Percentiles rank a stretch among this genome's conserved stretches.
These are phyloP conservation scores for Oikopleura vanhoeffeni DNA, from an alignment of 23 tunicate genomes.

Conservation along the genomic window DNA sequence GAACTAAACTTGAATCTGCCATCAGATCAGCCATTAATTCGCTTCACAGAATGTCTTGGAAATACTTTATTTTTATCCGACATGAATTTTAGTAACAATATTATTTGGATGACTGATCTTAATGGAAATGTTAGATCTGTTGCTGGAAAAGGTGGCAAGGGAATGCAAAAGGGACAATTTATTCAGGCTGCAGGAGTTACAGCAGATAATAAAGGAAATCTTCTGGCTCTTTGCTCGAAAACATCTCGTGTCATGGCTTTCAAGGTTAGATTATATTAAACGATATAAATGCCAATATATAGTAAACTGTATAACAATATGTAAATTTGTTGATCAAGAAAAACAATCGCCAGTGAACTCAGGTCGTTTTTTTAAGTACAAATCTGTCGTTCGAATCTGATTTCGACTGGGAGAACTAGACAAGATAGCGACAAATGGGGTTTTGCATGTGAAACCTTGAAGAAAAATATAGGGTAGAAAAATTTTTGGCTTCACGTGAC, in stretches of 20 bases:
- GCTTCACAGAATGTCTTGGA: neutral
- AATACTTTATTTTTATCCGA: neutral
- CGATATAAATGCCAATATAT: too few relatives aligned
- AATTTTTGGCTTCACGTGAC: too few relatives aligned
- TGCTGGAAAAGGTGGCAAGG: neutral
- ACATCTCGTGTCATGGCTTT: neutral
- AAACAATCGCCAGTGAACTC: too few relatives aligned
- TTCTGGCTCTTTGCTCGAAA: neutral
- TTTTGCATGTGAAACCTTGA: too few relatives aligned
- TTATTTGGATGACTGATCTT: neutral
- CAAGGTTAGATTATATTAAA: neutral
- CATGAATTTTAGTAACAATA: neutral
- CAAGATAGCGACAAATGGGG: too few relatives aligned
- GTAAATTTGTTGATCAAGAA: too few relatives aligned
- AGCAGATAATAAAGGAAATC: neutral
- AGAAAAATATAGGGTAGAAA: too few relatives aligned
- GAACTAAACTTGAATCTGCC: neutral
- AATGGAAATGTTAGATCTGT: neutral
- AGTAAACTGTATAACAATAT: too few relatives aligned
- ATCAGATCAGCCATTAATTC: neutral
- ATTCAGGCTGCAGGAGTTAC: neutral
- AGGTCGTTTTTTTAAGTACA: too few relatives aligned
- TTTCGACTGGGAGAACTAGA: too few relatives aligned
- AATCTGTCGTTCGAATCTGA: too few relatives aligned
- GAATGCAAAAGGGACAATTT: neutral